Conservation (phyloP, 2,888 invertebrate genomes). For the Metellina segmentata region DNA sequence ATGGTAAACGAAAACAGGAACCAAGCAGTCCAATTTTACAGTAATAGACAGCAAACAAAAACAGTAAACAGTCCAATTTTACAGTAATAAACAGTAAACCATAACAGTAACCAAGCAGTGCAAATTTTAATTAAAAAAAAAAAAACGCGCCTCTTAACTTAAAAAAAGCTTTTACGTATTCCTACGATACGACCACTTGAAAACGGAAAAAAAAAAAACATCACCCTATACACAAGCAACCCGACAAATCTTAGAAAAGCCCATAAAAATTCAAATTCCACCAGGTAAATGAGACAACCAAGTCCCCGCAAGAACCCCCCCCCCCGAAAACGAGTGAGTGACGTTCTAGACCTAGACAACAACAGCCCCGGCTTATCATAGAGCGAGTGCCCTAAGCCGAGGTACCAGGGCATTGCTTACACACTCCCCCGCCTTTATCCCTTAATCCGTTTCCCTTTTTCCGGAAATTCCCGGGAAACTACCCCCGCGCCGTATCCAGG, state of each 20-base stretch:
- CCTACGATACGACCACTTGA: not conserved
- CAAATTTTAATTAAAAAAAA: too few species aligned
- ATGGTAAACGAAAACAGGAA: too few species aligned
- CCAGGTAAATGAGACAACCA: not conserved
- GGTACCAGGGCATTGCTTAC: conserved; percentile 19
- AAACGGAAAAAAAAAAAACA: not conserved
- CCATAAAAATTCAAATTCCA: not conserved
- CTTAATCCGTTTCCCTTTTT: conserved; percentile 49
- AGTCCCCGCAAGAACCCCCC: not conserved
- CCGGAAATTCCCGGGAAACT: conserved; percentile 11
- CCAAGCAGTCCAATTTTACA: too few species aligned
- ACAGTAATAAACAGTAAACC: too few species aligned
- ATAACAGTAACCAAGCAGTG: too few species aligned
- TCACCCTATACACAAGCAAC: not conserved
- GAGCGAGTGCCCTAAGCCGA: not conserved
- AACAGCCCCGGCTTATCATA: too few species aligned
- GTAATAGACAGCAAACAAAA: too few species aligned
- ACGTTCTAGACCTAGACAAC: too few species aligned
- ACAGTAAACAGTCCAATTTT: too few species aligned
- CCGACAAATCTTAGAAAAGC: not conserved
- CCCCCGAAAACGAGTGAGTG: too few species aligned
- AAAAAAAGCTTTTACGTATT: too few species aligned
- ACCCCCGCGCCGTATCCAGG: not conserved
- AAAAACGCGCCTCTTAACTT: too few species aligned
- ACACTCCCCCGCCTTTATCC: conserved; percentile 32